Conservation (phyloP, 2,888 invertebrate genomes). For the Epinotia brunnichana region DNA sequence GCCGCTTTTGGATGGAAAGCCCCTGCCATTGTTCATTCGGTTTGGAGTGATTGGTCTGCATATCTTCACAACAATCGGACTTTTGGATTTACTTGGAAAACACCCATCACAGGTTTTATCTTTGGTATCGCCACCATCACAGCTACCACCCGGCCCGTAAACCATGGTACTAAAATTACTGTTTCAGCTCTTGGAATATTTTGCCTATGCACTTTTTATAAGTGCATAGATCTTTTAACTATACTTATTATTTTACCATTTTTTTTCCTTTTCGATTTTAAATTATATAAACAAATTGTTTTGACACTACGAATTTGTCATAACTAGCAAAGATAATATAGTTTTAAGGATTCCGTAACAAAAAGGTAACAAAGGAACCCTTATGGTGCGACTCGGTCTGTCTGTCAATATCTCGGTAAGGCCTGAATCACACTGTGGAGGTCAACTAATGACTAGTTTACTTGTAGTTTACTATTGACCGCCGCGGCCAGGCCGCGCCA, state of each 20-base stretch:
- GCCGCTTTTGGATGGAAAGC: slow-evolving; percentile 1
- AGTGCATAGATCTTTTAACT: neutral
- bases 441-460: no score
- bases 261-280: slow-evolving; percentile 7
- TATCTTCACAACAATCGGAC: slow-evolving; percentile 25
- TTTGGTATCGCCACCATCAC: neutral
- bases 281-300: slow-evolving; percentile 18
- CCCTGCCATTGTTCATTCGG: neutral
- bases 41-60: slow-evolving; percentile 13
- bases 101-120: slow-evolving; percentile 3
- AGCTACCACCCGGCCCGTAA: slow-evolving; percentile 13
- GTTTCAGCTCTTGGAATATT: neutral
- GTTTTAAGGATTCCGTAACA: no score
- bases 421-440: no score
- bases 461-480: no score
- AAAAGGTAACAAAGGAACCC: no score
- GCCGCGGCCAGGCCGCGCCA: no score
- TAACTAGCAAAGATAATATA: no score
- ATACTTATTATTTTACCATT: slow-evolving; percentile 16
- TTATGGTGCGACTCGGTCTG: no score
- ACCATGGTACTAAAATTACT: neutral
- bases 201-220: slow-evolving; percentile 1
- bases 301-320: slow-evolving; percentile 5
- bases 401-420: no score
- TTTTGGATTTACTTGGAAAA: slow-evolving; percentile 4